phyloP scores from a whole-genome alignment of 1,140 invertebrate genomes.

The Ceratina australensis region DNA sequence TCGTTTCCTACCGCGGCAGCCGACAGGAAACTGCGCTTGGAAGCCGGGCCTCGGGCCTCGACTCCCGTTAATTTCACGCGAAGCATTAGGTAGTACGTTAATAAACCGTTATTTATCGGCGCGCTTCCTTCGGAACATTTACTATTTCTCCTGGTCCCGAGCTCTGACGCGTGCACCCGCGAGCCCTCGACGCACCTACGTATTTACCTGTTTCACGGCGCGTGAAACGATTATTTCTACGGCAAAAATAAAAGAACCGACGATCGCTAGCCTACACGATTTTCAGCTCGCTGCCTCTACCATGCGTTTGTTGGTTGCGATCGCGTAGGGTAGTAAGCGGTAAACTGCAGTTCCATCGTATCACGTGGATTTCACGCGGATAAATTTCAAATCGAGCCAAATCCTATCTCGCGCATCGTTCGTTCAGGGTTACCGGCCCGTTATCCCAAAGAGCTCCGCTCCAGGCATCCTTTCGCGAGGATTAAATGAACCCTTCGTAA shows the following conservation, averaged over 20 bases:
- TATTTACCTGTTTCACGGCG: no score
- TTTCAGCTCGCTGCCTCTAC: no score
- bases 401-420: constrained; percentile 77
- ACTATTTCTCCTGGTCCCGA: constrained; percentile 33
- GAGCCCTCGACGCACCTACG: neutral
- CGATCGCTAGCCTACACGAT: no score
- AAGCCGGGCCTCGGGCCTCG: constrained; percentile 4
- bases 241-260: no score
- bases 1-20: neutral
- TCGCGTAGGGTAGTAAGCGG: no score
- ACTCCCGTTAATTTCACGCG: constrained; percentile 66
- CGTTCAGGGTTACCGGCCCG: constrained; percentile 57
- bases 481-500: constrained; percentile 66
- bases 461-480: constrained; percentile 6
- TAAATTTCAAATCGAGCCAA: constrained; percentile 76
- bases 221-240: neutral
- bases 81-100: constrained; percentile 66
- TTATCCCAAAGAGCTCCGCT: constrained; percentile 43
- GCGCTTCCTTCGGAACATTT: constrained; percentile 53
- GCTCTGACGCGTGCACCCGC: constrained; percentile 35
- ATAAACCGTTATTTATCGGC: constrained; percentile 71
- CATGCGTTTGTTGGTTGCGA: no score
- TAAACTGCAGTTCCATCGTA: neutral
- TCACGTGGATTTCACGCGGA: constrained; percentile 74
- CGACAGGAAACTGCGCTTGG: constrained; percentile 11